A percentile compares a stretch with the other conserved stretches of the same genome.
These are phyloP conservation scores for Cosmia pyralina DNA, from an alignment of 2,888 invertebrate genomes.

Conservation along the genomic window DNA sequence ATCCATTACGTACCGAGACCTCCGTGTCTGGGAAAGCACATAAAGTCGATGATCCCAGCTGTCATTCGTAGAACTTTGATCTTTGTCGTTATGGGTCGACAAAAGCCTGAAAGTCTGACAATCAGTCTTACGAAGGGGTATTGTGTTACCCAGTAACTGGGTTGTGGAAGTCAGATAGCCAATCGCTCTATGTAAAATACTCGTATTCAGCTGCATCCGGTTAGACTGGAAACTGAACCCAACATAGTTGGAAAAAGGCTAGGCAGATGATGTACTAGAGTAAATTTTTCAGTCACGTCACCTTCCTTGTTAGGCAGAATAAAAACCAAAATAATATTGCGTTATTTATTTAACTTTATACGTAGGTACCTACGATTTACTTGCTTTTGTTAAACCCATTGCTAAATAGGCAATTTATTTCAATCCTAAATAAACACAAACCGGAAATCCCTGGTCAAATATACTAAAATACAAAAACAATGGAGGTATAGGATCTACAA, in stretches of 20 bases:
- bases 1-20: neutral
- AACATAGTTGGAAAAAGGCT: neutral
- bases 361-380: neutral
- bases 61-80: neutral
- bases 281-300: neutral
- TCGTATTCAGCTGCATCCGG: neutral
- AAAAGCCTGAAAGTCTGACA: neutral
- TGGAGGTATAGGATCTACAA: conserved; percentile 15
- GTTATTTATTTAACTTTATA: neutral
- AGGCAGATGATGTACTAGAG: neutral
- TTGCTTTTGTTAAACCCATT: neutral
- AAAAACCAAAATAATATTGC: neutral
- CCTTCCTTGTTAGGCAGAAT: neutral
- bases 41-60: neutral
- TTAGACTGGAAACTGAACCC: neutral
- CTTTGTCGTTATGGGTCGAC: no score
- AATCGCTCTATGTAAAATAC: neutral
- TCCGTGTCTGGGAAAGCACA: neutral
- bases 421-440: conserved; percentile 34
- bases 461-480: conserved; percentile 29
- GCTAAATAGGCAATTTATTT: conserved; percentile 6
- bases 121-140: neutral
- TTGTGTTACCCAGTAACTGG: neutral
- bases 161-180: neutral
- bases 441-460: neutral